Evolutionary conservation across 2,888 invertebrate genomes (phyloP).

Genomic region (Mesoligia furuncula): DNA sequence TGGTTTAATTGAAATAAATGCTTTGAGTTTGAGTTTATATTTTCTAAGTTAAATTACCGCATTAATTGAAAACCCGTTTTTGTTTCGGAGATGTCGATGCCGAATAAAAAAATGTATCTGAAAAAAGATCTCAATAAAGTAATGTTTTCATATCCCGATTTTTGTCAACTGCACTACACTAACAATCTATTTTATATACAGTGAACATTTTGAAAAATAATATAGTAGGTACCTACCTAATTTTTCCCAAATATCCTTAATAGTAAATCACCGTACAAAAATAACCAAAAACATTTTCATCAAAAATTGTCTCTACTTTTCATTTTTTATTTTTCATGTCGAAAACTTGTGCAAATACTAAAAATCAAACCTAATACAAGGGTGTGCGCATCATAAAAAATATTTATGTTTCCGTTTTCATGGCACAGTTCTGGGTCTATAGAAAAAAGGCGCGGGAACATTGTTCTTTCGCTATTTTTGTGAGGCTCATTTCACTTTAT

Average conservation of each 20-base stretch:
- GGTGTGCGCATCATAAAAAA: conserved; percentile 25
- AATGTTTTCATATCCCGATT: not conserved
- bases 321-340: not conserved
- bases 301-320: not conserved
- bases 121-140: not conserved
- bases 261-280: not conserved
- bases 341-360: not conserved
- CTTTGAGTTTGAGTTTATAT: too few relatives aligned
- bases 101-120: too few relatives aligned
- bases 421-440: conserved; percentile 24
- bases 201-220: not conserved
- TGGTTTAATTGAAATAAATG: too few relatives aligned
- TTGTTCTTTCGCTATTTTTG: conserved; percentile 25
- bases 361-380: conserved; percentile 9
- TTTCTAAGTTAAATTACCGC: conserved; percentile 5
- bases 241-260: too few relatives aligned
- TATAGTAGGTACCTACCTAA: too few relatives aligned
- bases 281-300: not conserved
- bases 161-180: too few relatives aligned
- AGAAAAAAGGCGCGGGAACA: conserved; percentile 27
- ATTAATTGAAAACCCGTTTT: not conserved
- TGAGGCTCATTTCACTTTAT: conserved; percentile 23
- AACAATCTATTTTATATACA: not conserved
- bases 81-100: too few relatives aligned
- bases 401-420: conserved; percentile 32